Evolutionary conservation across 2,888 invertebrate genomes (phyloP).

Genomic region (Dinocampus coccinellae): DNA sequence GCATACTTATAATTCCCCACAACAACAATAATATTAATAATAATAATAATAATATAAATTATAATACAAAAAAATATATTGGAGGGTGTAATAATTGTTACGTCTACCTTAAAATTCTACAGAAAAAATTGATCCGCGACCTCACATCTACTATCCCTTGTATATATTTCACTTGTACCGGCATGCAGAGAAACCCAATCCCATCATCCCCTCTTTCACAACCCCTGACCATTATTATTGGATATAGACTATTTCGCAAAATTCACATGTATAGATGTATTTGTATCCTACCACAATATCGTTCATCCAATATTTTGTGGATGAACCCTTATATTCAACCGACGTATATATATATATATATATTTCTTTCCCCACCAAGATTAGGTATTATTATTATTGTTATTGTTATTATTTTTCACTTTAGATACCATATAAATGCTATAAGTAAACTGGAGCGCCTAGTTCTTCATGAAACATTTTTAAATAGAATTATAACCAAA

Average conservation of each 20-base stretch:
- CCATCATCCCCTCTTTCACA: slow-evolving; percentile 39
- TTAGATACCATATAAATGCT: slow-evolving; percentile 3
- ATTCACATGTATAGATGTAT: background rate
- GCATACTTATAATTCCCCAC: too few relatives aligned
- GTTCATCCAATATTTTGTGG: slow-evolving; percentile 43
- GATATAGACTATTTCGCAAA: slow-evolving; percentile 17
- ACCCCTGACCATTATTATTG: slow-evolving; percentile 33
- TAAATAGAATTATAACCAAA: background rate
- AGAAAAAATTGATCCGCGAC: slow-evolving; percentile 63
- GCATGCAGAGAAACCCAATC: slow-evolving; percentile 33
- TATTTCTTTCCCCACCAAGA: background rate
- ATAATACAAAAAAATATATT: background rate
- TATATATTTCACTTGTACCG: slow-evolving; percentile 10
- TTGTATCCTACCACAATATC: slow-evolving; percentile 39
- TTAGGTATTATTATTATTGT: background rate
- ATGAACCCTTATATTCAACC: slow-evolving; percentile 16
- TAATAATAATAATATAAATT: background rate
- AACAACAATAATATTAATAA: too few relatives aligned
- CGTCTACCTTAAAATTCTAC: slow-evolving; percentile 21
- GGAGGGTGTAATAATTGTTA: slow-evolving; percentile 8
- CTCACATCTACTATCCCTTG: slow-evolving; percentile 46
- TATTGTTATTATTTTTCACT: background rate
- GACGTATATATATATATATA: too few relatives aligned
- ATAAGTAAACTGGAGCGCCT: background rate
- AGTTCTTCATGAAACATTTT: background rate